Base-by-base conservation (phyloP, 2,113 vertebrate genomes). In the Chamaetylas fuelleborni region DNA sequence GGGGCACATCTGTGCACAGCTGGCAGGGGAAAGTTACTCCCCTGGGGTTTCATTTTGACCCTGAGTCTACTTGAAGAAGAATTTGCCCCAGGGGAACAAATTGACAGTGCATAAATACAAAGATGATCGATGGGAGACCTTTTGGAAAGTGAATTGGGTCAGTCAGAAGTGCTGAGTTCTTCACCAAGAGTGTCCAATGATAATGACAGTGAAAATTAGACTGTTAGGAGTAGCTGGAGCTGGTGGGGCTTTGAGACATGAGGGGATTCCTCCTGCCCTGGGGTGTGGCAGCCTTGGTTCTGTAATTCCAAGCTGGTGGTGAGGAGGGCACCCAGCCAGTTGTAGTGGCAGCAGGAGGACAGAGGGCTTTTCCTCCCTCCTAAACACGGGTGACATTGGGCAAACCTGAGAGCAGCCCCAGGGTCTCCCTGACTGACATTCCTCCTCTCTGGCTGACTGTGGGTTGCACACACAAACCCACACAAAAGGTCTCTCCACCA, bases 351-450 rank as follows among this genome's bases (percentile, higher is more conserved):
- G 57, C 42, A 31, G 34, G 26, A 31, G 34, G 26, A 36, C 34
- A 47, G 40, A n/a, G 83, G 3, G 45, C 23, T 43, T 57, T 60
- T 47, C 51, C 2, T 29, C 34, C 12, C 18, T 42, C 48, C 36
- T 29, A 9, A 53, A 38, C 14, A 14, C 48, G 51, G 58, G 9
- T 4, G 2, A 5, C 53, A 23, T 19, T 82, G 23, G 33, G 23
- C 33, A 64, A 45, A 34, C 14, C 33, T 69, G 50, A 28, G 36
- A 28, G 36, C 47, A 14, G 33, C 11, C 3, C 14, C 0, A 0
- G 14, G 9, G 34, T 33, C 33, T 38, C 2, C 43, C 43, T 20
- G 43, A 0, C 48, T 38, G 62, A 2, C 0, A 0, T 34, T 53
- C 14, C 22, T 69, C 24, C 12, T 28, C 0, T 0, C 57, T 77